Percentiles rank a stretch among this genome's conserved stretches.
Conservation (phyloP, 2,113 vertebrate genomes). For the Anolis carolinensis region DNA sequence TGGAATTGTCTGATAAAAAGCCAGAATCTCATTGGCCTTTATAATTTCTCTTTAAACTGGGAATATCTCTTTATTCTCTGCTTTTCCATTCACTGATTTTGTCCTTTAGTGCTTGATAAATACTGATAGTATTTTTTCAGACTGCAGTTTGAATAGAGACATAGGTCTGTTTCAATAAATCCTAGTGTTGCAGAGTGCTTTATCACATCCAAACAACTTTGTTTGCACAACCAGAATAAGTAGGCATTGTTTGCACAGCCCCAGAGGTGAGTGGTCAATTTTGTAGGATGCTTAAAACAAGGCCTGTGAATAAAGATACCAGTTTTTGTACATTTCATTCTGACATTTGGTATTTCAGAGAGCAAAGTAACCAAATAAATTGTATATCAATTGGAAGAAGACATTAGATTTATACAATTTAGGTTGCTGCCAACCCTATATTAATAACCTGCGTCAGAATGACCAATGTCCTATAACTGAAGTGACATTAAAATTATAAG, state of each 20-base stretch:
- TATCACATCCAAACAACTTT: constrained; percentile 7
- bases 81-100: constrained; percentile 41
- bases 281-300: accelerated
- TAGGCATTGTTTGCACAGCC: not conserved
- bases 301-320: constrained; percentile 24
- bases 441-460: not conserved
- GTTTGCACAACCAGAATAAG: not conserved
- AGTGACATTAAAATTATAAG: not conserved
- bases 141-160: not conserved
- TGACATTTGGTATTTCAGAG: constrained; percentile 46
- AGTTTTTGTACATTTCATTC: not conserved
- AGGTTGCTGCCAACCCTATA: not conserved
- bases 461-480: not conserved
- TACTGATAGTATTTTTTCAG: constrained; percentile 10
- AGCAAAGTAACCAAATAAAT: constrained; percentile 18
- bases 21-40: constrained; percentile 47
- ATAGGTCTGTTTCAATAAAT: accelerated
- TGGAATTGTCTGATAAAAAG: constrained; percentile 52
- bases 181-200: not conserved
- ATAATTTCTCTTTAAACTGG: constrained; percentile 47
- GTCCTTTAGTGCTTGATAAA: constrained; percentile 32
- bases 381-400: not conserved
- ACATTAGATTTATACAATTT: not conserved
- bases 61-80: not conserved
- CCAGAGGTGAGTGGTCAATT: accelerated